A percentile compares a stretch with the other conserved stretches of the same genome.
Conservation (phyloP, 2,797 vertebrate genomes). For the Squalus acanthias region DNA sequence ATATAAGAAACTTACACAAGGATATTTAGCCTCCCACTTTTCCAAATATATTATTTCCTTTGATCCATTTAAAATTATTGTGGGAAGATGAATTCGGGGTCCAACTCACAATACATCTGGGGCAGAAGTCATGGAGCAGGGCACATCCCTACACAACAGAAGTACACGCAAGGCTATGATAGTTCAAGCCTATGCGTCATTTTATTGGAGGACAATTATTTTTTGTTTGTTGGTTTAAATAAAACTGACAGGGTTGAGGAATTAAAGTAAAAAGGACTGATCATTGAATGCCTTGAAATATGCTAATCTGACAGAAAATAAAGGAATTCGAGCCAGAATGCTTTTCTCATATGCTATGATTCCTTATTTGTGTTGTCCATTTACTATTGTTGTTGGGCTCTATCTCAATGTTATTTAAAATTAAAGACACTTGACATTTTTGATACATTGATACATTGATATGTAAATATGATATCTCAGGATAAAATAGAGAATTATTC, state of each 20-base stretch:
- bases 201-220: not conserved
- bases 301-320: not conserved
- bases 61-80: not conserved
- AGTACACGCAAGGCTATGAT: not conserved
- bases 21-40: not conserved
- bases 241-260: not conserved
- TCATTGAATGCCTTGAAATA: not conserved
- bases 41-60: not conserved
- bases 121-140: not conserved
- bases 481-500: not conserved
- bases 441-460: not conserved
- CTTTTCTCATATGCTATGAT: not conserved
- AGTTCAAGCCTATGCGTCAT: not conserved
- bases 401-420: not conserved
- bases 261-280: not conserved
- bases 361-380: not conserved
- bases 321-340: not conserved
- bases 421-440: not conserved
- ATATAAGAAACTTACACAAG: not conserved
- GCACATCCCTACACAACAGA: not conserved
- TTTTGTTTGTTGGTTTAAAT: not conserved
- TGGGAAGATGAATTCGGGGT: not conserved
- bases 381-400: not conserved
- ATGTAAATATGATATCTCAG: not conserved
- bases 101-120: not conserved